These are phyloP conservation scores for Acipenser ruthenus DNA, from an alignment of 2,797 vertebrate genomes.

Conservation along the genomic window DNA sequence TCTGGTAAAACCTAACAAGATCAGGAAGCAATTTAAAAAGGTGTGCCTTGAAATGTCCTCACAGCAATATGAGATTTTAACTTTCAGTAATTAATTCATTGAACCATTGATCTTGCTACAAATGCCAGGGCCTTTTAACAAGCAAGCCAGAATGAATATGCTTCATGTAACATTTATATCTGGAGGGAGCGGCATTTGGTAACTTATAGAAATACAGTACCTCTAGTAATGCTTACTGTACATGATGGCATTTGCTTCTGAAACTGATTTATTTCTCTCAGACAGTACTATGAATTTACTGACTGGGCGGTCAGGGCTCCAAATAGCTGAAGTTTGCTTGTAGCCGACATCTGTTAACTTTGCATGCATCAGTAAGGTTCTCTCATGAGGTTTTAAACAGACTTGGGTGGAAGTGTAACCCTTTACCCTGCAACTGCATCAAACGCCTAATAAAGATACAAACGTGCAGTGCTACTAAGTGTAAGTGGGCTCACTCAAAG, in stretches of 20 bases:
- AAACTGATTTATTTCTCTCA: not conserved
- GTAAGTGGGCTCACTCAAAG: not conserved
- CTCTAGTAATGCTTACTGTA: no score
- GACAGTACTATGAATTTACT: not conserved
- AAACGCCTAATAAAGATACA: no score
- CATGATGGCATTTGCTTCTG: not conserved
- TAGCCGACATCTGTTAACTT: not conserved
- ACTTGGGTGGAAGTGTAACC: not conserved
- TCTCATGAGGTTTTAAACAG: not conserved
- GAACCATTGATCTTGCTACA: not conserved
- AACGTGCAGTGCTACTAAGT: no score
- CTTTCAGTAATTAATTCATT: no score
- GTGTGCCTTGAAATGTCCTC: no score
- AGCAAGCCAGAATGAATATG: not conserved
- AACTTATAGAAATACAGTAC: no score
- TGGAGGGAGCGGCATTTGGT: no score
- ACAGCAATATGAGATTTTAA: no score
- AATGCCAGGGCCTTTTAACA: not conserved
- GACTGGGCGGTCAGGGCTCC: not conserved
- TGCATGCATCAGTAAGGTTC: not conserved
- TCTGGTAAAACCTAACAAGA: no score
- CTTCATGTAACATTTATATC: not conserved
- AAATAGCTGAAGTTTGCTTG: not conserved
- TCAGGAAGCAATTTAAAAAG: no score
- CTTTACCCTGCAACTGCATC: no score